Conservation (phyloP, 2,888 invertebrate genomes). For the Oscheius sp. region DNA sequence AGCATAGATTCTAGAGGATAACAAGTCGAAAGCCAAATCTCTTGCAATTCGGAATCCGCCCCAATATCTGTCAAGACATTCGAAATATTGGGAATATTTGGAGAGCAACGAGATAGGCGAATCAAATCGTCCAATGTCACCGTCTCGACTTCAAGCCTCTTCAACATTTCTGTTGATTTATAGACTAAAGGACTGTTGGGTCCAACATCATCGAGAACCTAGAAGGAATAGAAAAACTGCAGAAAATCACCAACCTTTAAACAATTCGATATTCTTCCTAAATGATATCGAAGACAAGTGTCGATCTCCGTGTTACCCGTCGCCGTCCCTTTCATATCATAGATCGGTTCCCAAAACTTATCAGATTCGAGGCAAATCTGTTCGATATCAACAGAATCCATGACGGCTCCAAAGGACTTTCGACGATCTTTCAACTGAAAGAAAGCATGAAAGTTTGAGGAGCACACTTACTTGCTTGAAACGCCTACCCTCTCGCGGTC, state of each 20-base stretch:
- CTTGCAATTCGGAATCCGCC: constrained; percentile 60
- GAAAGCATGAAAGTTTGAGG: background rate
- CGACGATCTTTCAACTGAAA: constrained; percentile 58
- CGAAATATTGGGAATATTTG: constrained; percentile 60
- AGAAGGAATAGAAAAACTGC: background rate
- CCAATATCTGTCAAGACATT: constrained; percentile 62
- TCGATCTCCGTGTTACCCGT: constrained; percentile 63
- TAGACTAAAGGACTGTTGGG: constrained; percentile 73
- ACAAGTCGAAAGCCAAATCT: constrained; percentile 65
- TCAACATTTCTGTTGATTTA: constrained; percentile 73
- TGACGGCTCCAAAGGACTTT: constrained; percentile 59
- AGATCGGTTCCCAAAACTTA: constrained; percentile 44
- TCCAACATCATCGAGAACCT: constrained; percentile 52
- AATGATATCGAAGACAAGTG: constrained; percentile 62
- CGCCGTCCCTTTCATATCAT: constrained; percentile 36
- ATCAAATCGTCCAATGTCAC: constrained; percentile 72
- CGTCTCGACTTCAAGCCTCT: constrained; percentile 73
- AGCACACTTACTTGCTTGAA: constrained; percentile 45
- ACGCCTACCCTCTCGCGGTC: constrained; percentile 35
- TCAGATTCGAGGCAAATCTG: constrained; percentile 52
- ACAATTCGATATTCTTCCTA: constrained; percentile 47
- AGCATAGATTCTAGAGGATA: constrained; percentile 54
- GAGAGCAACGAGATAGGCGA: constrained; percentile 69
- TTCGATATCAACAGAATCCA: constrained; percentile 57
- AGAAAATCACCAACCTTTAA: constrained; percentile 46